These are phyloP conservation scores for Stenolophus ochropezus DNA, from an alignment of 2,888 invertebrate species.

Conservation along the genomic window DNA sequence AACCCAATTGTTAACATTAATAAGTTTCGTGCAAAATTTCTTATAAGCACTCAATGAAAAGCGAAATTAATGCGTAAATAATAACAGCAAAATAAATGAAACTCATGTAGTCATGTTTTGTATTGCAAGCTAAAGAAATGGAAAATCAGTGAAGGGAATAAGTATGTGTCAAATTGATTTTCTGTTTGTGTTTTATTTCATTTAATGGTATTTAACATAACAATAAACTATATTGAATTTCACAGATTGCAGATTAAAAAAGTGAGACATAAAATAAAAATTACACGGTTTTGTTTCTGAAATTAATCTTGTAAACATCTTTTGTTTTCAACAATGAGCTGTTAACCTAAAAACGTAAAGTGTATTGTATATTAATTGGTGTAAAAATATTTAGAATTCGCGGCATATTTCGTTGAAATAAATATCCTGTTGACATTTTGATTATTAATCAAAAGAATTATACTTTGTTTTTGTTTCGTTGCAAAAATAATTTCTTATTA, in stretches of 20 bases:
- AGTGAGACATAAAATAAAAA: background rate
- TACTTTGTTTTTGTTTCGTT: constrained; percentile 26
- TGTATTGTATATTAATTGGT: background rate
- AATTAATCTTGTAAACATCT: background rate
- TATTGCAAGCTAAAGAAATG: background rate
- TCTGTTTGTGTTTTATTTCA: background rate
- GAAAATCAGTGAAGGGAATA: background rate
- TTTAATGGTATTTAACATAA: background rate
- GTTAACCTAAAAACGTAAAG: background rate
- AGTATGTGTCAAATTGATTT: background rate
- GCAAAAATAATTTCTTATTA: constrained; percentile 48
- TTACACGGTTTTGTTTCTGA: background rate
- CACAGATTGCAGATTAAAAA: background rate
- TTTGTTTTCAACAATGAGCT: background rate
- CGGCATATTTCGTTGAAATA: background rate
- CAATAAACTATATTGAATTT: background rate
- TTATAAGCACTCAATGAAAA: too few relatives aligned
- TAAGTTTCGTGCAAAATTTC: too few relatives aligned
- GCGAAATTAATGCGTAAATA: too few relatives aligned
- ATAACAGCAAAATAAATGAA: too few relatives aligned
- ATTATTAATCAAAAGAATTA: constrained; percentile 40
- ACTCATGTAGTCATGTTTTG: background rate
- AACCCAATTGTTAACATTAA: too few relatives aligned
- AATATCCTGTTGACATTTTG: constrained; percentile 41
- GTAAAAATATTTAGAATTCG: background rate